A percentile compares a stretch with the other conserved stretches of the same genome.
Evolutionary conservation across 2,888 invertebrate genomes (phyloP).

Genomic region (Ptychoptera albimana): DNA sequence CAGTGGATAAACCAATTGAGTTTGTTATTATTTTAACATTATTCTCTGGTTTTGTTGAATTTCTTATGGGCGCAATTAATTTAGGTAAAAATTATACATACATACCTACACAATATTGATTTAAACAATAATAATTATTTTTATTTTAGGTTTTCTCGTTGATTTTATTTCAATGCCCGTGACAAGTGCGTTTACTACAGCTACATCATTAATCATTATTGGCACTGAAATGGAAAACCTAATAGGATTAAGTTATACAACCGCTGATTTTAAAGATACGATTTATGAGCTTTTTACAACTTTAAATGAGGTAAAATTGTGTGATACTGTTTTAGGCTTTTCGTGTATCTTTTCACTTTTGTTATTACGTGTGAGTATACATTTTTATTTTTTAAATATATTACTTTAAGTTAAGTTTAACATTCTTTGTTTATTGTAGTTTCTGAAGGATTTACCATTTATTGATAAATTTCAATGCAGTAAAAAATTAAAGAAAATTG

Average conservation of each 20-base stretch:
- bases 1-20: conserved; percentile 49
- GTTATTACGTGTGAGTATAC: conserved; percentile 42
- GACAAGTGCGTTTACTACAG: conserved; percentile 71
- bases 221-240: conserved; percentile 58
- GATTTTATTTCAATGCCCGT: conserved; percentile 73
- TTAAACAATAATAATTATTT: conserved; percentile 3
- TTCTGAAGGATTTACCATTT: conserved; percentile 30
- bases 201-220: conserved; percentile 64
- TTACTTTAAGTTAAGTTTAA: conserved; percentile 1
- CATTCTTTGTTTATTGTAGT: conserved; percentile 28
- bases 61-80: conserved; percentile 66
- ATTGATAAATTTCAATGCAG: conserved; percentile 16
- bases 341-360: conserved; percentile 49
- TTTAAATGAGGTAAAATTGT: conserved; percentile 34
- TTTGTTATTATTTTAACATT: conserved; percentile 63
- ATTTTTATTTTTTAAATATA: not conserved
- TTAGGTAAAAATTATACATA: conserved; percentile 40
- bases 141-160: conserved; percentile 54
- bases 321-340: conserved; percentile 50
- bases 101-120: not conserved
- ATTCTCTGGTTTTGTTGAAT: conserved; percentile 58
- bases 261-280: conserved; percentile 49
- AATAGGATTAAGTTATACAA: conserved; percentile 50
- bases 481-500: conserved; percentile 32
- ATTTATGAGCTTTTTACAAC: conserved; percentile 33